These are phyloP conservation scores for Saguinus oedipus DNA, from an alignment of 2,797 vertebrate species.

Conservation along the genomic window DNA sequence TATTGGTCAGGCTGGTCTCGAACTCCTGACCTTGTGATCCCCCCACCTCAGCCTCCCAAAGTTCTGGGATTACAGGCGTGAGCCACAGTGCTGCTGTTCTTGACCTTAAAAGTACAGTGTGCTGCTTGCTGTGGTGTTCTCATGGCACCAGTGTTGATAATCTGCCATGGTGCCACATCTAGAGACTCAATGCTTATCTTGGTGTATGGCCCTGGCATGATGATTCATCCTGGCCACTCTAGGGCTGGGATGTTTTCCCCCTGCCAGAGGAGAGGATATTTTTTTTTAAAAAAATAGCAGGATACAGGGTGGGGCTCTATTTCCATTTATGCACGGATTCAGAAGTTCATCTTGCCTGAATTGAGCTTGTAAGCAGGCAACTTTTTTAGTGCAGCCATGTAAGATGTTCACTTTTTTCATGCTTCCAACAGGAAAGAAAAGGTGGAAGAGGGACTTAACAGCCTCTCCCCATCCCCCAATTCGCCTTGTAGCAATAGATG, in stretches of 20 bases:
- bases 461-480: background rate
- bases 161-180: background rate
- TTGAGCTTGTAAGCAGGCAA: background rate
- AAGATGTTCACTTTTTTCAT: background rate
- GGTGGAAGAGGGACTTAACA: background rate
- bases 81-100: background rate
- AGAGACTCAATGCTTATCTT: background rate
- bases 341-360: background rate
- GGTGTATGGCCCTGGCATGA: background rate
- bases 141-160: background rate
- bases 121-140: background rate
- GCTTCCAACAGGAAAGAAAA: background rate
- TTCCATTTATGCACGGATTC: background rate
- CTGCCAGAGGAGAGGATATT: background rate
- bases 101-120: slow-evolving; percentile 31
- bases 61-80: too few species aligned
- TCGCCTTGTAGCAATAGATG: background rate
- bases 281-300: background rate
- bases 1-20: too few species aligned
- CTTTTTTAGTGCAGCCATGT: background rate
- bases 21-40: too few species aligned
- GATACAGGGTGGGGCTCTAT: background rate
- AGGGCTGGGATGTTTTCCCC: background rate
- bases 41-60: too few species aligned
- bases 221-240: background rate